Evolutionary conservation across 2,888 invertebrate genomes (phyloP).

Genomic region (Lasioglossum malachurum): DNA sequence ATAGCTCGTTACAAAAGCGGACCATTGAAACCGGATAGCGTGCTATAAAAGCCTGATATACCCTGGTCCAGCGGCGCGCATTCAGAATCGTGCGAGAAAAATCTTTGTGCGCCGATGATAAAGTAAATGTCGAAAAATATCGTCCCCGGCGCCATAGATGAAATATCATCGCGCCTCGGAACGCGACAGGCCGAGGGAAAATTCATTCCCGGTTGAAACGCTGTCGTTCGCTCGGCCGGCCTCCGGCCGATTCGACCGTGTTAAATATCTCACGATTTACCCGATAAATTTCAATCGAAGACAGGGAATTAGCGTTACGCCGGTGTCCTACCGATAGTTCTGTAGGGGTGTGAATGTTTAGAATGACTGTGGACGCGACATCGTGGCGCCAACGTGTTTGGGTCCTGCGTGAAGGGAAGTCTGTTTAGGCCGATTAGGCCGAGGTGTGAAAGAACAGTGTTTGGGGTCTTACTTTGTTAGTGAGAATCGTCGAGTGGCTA

Average conservation of each 20-base stretch:
- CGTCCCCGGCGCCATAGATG: constrained; percentile 39
- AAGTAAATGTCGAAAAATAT: constrained; percentile 62
- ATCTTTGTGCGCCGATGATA: constrained; percentile 57
- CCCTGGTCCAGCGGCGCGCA: constrained; percentile 42
- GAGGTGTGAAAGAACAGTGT: too few relatives aligned
- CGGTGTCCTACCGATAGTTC: not conserved
- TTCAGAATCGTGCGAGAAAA: constrained; percentile 66
- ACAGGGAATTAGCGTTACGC: constrained; percentile 1
- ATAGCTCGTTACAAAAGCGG: constrained; percentile 70
- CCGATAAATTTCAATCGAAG: constrained; percentile 46
- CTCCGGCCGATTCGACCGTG: constrained; percentile 1
- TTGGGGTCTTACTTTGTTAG: too few relatives aligned
- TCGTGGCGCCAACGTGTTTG: too few relatives aligned
- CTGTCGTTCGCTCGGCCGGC: not conserved
- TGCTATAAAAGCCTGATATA: constrained; percentile 62
- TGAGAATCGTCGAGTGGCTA: too few relatives aligned
- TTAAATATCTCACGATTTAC: constrained; percentile 43
- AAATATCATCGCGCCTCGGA: constrained; percentile 44
- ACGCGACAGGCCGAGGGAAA: not conserved
- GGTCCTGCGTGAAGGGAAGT: too few relatives aligned
- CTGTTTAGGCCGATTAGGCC: too few relatives aligned
- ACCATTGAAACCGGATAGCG: constrained; percentile 59
- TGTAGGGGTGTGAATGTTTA: too few relatives aligned
- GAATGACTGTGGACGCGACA: too few relatives aligned
- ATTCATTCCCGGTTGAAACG: constrained; percentile 16